Conservation (phyloP, 2,113 vertebrate species). For the Peromyscus californicus region DNA sequence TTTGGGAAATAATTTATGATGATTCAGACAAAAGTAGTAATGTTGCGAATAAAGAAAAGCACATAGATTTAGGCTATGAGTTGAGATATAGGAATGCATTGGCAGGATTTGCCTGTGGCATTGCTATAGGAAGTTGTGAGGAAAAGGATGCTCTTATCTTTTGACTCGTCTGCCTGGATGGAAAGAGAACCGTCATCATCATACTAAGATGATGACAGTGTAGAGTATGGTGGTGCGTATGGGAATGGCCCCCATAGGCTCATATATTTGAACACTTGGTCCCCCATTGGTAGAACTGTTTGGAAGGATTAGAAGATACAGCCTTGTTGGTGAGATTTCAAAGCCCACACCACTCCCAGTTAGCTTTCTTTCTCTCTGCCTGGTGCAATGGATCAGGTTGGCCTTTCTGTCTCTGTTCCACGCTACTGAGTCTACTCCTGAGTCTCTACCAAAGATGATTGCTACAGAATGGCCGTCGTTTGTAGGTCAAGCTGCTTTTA, state of each 20-base stretch:
- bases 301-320: neutral
- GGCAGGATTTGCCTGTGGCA: neutral
- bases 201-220: neutral
- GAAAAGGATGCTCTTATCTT: neutral
- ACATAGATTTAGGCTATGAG: neutral
- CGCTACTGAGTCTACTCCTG: neutral
- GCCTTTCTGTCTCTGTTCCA: neutral
- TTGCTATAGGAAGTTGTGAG: neutral
- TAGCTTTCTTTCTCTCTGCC: neutral
- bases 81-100: neutral
- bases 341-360: neutral
- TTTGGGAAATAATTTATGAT: neutral
- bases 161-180: neutral
- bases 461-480: neutral
- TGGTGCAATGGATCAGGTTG: neutral
- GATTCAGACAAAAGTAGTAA: neutral
- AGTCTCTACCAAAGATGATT: neutral
- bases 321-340: neutral
- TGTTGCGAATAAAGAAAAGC: neutral
- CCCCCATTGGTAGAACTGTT: neutral
- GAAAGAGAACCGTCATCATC: neutral
- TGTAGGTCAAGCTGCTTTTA: neutral
- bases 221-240: neutral
- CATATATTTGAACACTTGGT: neutral
- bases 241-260: too few species aligned